These are phyloP conservation scores for Austrolebias charrua DNA, from an alignment of 2,797 vertebrate genomes.

Conservation along the genomic window DNA sequence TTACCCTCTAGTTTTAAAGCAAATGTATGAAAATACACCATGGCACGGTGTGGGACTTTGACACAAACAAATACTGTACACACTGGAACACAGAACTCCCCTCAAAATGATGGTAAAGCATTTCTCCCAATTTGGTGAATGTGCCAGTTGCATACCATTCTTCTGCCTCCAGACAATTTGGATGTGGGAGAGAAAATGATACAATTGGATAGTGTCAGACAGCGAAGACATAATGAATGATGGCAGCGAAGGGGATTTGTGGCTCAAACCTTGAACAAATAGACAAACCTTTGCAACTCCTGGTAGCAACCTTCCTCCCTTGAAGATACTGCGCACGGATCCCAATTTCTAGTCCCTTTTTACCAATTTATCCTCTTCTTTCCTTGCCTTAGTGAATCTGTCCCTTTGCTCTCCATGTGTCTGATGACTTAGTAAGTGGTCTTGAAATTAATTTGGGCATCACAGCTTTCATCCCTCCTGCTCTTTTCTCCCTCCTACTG, in stretches of 20 bases:
- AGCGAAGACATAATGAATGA: constrained; percentile 6
- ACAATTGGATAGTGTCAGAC: constrained; percentile 22
- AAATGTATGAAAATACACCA: too few species aligned
- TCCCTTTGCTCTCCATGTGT: constrained; percentile 38
- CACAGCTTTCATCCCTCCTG: constrained; percentile 37
- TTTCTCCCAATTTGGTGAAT: constrained; percentile 3
- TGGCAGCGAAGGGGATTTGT: constrained; percentile 7
- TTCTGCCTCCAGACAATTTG: constrained; percentile 32
- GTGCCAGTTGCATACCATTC: constrained; percentile 34
- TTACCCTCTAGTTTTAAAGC: not conserved
- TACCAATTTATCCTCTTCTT: constrained; percentile 34
- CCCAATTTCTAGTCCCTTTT: constrained; percentile 37
- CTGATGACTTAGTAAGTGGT: constrained; percentile 63
- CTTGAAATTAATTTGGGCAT: constrained; percentile 66
- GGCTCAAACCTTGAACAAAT: constrained; percentile 26
- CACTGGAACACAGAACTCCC: constrained; percentile 1
- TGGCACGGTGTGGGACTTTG: not conserved
- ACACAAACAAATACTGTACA: constrained; percentile 2
- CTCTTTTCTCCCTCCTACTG: constrained; percentile 29
- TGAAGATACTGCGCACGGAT: constrained; percentile 16
- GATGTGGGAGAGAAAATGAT: constrained; percentile 27
- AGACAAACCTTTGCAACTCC: constrained; percentile 18
- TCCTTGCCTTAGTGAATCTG: constrained; percentile 43
- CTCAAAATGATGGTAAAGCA: constrained; percentile 1
- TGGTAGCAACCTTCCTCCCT: not conserved